Percentiles rank a stretch among this genome's conserved stretches.
phyloP scores from a whole-genome alignment of 2,797 vertebrate species.

The Bucorvus abyssinicus region DNA sequence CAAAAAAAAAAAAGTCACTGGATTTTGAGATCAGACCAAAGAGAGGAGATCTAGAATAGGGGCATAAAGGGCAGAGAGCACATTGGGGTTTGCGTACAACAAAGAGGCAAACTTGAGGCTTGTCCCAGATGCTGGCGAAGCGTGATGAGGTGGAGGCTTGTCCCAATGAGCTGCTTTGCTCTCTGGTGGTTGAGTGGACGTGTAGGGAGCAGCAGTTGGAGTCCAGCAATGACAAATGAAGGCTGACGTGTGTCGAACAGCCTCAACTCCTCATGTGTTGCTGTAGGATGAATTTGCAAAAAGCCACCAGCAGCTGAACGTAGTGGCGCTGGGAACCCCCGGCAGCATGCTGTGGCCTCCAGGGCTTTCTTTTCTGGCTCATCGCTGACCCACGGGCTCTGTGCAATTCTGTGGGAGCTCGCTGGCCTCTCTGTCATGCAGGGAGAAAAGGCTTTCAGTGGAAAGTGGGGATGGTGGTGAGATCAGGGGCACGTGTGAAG shows the following conservation, averaged over 20 bases:
- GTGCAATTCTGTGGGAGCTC: not conserved
- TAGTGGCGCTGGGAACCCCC: not conserved
- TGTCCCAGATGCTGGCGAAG: not conserved
- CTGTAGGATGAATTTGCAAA: not conserved
- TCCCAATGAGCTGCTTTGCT: not conserved
- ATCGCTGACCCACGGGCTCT: fast-evolving
- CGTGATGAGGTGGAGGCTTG: not conserved
- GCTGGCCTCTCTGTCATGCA: fast-evolving
- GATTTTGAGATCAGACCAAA: not conserved
- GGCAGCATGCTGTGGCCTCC: not conserved
- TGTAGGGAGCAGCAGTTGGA: not conserved
- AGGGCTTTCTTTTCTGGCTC: not conserved
- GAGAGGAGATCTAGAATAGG: not conserved
- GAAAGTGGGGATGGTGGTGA: not conserved
- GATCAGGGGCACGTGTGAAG: not conserved
- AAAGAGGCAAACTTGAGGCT: not conserved
- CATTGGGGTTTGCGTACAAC: not conserved
- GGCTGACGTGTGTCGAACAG: not conserved
- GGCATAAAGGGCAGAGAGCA: not conserved
- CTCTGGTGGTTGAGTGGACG: not conserved
- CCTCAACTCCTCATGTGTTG: not conserved
- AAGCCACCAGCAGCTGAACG: not conserved
- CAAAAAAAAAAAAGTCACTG: not conserved
- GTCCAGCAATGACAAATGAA: not conserved
- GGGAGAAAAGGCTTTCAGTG: not conserved